Base-by-base conservation (phyloP, 2,888 invertebrate species). In the Leucophenga montana region DNA sequence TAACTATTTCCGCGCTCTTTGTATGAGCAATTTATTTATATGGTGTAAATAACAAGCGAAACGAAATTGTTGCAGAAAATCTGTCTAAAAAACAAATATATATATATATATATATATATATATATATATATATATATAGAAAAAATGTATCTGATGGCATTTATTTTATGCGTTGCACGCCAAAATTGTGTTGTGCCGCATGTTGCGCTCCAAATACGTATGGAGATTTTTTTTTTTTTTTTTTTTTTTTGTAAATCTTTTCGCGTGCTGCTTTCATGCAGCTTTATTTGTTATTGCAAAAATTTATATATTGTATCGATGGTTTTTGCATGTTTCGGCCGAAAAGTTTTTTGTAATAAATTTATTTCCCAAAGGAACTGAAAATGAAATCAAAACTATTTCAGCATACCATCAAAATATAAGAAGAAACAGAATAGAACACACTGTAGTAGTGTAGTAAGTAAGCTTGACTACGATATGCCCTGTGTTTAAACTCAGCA, bases 1-100 rank as follows among this genome's bases (percentile, higher is more conserved):
- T 75, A 74, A 77, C 77, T 74, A 74, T 75, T 75, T 73, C 67
- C 69, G 69, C 61, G 66, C 70, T 71, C 71, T 75, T 77, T 73
- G 66, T 65, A 59, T 70, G 59, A 66, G 33, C 61, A 75, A 74
- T 75, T 73, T 77, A 73, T 74, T 75, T 70, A 48, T 62, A 31
- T 53, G 11, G 18, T 31, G 14, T 44, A 44, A 44, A 54, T 39
- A 53, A 53, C 31, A 67, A 73, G 64, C 74, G 56, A 62, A 71
- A 39, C 31, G 31, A 46, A 65, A 71, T 53, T 27, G 5, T 16
- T 16, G 1, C 9, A 39, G 5, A 16, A 39, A n/a, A n/a, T 44
- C 31, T 18, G 53, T 22, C 27, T 14, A 56, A 65, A 31, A 27
- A 54, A n/a, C 57, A 20, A 65, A 76, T 70, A 27, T 64, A 73